Evolutionary conservation across 2,888 invertebrate species (phyloP), one percentile per base, ranked within the genome.

Genomic region (Aporophyla lueneburgensis): DNA sequence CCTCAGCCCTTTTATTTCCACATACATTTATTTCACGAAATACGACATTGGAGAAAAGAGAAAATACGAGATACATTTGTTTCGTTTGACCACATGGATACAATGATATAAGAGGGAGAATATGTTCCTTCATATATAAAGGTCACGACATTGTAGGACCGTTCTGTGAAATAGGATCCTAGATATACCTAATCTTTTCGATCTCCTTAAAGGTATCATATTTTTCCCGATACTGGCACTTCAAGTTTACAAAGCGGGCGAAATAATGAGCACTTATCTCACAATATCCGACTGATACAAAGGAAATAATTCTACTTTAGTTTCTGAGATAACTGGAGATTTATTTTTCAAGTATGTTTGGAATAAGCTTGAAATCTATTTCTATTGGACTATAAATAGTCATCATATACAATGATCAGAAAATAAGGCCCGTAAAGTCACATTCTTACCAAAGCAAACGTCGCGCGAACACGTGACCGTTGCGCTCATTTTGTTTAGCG

Each of bases 211-310:
- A 63, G 33, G 27, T 71, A 58, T 75, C 70, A 82, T 46, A 71
- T 71, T 76, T 78, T 81, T 43, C 53, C 19, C 61, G n/a, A 71
- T 74, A 63, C 54, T 62, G 21, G 1, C 49, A 63, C 69, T 80
- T 70, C 76, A 84, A 49, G 10, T 65, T 83, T 61, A 79, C 68
- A 74, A 79, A 84, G 72, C 24, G 51, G n/a, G 7, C 5, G 40
- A 68, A 77, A 85, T 85, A 81, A 73, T 73, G 70, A 81, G 40
- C 49, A 67, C 53, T 51, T 81, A 49, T 49, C 27, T 59, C 46
- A 56, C 56, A 83, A 58, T 46, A 51, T 70, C 14, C 12, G n/a
- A 51, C 40, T 54, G 46, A 54, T 46, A 63, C 16, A 46, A 65
- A 78, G 24, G 54, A 61, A 54, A 66, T 66, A 27, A 61, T 51